Conservation (phyloP, 2,888 invertebrate species). For the Andrena chrysosceles region DNA sequence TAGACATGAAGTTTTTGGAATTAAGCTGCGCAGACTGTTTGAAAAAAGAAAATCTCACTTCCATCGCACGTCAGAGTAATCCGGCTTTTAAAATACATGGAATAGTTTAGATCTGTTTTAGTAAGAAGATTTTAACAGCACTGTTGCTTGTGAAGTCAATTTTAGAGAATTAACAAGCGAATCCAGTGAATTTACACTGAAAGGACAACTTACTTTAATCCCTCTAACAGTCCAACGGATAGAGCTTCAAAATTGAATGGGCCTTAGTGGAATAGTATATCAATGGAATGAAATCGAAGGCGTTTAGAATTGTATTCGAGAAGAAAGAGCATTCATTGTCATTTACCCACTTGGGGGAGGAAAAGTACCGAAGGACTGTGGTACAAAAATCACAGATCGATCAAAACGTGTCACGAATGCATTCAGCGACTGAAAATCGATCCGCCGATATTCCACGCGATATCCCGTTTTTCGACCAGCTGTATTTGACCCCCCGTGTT, state of each 20-base stretch:
- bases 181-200: too few species aligned
- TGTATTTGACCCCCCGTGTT: constrained; percentile 12
- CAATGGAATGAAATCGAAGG: not conserved
- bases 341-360: constrained; percentile 15
- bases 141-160: too few species aligned
- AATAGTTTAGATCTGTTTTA: too few species aligned
- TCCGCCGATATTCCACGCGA: constrained; percentile 21
- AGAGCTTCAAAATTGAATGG: not conserved
- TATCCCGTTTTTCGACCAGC: constrained; percentile 13
- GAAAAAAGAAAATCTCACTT: too few species aligned
- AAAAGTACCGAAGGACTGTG: constrained; percentile 16
- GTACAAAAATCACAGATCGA: constrained; percentile 34
- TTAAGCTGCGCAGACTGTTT: too few species aligned
- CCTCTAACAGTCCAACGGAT: not conserved
- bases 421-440: constrained; percentile 41
- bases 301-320: not conserved
- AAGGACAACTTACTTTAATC: not conserved
- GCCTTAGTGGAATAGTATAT: not conserved
- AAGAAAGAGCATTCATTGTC: constrained; percentile 10
- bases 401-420: constrained; percentile 43
- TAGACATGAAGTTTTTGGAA: too few species aligned
- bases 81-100: too few species aligned
- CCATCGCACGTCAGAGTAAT: too few species aligned
- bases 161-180: too few species aligned
- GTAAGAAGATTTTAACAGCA: too few species aligned